phyloP scores from a whole-genome alignment of 2,888 invertebrate species.

The Blastobasis lacticolella region DNA sequence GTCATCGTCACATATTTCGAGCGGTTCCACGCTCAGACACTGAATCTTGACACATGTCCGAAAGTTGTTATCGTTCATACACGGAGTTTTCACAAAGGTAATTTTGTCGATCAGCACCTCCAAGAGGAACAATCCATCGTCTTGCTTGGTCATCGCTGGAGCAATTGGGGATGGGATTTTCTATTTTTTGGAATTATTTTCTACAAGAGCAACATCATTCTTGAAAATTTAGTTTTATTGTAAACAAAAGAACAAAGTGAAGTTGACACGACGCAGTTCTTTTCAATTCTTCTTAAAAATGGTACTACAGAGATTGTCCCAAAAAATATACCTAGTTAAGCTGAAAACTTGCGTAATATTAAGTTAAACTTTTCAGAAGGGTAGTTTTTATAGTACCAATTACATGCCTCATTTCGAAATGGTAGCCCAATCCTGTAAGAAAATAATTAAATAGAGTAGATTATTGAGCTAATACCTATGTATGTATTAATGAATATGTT shows the following conservation, averaged over 20 bases:
- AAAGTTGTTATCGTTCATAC: constrained; percentile 59
- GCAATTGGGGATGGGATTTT: constrained; percentile 48
- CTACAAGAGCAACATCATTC: constrained; percentile 18
- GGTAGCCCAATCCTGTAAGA: constrained; percentile 67
- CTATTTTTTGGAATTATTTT: constrained; percentile 22
- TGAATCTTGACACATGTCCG: constrained; percentile 77
- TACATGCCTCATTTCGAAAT: constrained; percentile 71
- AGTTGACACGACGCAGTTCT: too few species aligned
- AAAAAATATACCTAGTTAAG: too few species aligned
- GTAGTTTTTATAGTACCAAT: constrained; percentile 72
- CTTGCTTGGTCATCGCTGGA: constrained; percentile 49
- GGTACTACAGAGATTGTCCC: too few species aligned
- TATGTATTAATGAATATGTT: background rate
- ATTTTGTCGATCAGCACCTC: constrained; percentile 77
- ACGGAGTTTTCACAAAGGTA: constrained; percentile 50
- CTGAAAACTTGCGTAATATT: too few species aligned
- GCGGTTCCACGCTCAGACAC: constrained; percentile 71
- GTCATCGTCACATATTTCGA: constrained; percentile 78
- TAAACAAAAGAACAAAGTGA: constrained; percentile 28
- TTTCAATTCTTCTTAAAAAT: too few species aligned
- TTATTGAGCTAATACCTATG: too few species aligned
- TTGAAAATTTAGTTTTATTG: constrained; percentile 29
- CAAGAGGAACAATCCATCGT: constrained; percentile 76
- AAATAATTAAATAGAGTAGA: background rate
- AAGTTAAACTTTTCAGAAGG: constrained; percentile 35